Evolutionary conservation across 92 coral and sea anemone genomes (phyloP).

Genomic region (Galaxea fascicularis): DNA sequence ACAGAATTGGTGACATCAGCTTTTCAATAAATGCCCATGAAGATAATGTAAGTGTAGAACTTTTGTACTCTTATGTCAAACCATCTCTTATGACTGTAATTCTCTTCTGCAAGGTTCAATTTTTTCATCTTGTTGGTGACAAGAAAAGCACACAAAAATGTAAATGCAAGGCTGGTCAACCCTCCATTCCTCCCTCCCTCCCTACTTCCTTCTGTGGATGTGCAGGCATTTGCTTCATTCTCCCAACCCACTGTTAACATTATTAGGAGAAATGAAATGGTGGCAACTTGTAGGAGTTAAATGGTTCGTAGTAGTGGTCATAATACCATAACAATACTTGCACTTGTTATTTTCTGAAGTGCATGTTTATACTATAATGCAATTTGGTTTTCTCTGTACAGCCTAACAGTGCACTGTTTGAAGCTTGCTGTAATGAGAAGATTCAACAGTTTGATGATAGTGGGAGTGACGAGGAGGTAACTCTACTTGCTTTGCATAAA

Average conservation of each 20-base stretch:
- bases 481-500: not conserved
- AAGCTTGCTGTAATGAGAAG: slow-evolving; percentile 95
- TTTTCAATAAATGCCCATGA: slow-evolving; percentile 88
- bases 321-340: not conserved
- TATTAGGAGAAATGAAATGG: no score
- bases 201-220: no score
- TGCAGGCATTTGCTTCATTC: no score
- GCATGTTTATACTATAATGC: no score
- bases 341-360: no score
- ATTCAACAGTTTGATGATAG: slow-evolving; percentile 98
- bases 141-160: no score
- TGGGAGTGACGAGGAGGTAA: slow-evolving; percentile 98
- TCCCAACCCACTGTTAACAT: no score
- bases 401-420: slow-evolving; percentile 91
- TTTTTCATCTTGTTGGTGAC: not conserved
- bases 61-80: not conserved
- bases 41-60: slow-evolving; percentile 82
- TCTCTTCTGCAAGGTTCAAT: not conserved
- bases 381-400: slow-evolving; percentile 30
- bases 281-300: no score
- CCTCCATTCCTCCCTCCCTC: not conserved
- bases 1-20: slow-evolving; percentile 90
- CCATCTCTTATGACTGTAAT: not conserved
- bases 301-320: no score
- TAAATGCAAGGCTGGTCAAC: no score